Base-by-base conservation (phyloP, 2,888 invertebrate genomes). In the Punctoribates punctum region DNA sequence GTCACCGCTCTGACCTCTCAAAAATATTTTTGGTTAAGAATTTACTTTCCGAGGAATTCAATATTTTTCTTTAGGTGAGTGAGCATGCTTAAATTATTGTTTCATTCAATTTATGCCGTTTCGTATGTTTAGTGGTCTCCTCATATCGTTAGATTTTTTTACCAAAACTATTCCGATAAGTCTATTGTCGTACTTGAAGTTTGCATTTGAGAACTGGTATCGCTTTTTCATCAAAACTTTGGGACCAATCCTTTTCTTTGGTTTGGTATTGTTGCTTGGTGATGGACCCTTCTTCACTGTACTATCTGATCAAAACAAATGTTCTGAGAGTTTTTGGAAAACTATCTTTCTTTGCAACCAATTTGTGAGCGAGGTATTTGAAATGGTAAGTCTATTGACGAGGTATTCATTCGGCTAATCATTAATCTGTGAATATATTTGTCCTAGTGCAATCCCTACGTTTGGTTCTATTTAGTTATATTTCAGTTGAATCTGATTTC, bases 101-200 rank as follows among this genome's bases (percentile, higher is more conserved):
- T 48, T 48, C 5, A 60, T 5, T 60, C 60, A 23, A 23, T 60
- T 20, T 13, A n/a, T n/a, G n/a, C n/a, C n/a, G n/a, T n/a, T n/a
- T n/a, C n/a, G n/a, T n/a, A n/a, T n/a, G n/a, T 60, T 29, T 27
- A 76, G 76, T 46, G 57, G 54, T 15, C 9, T 76, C 38, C 54
- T 76, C 1, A 62, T 76, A 29, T 51, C 76, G n/a, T 73, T 25
- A 38, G 57, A 76, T 34, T 73, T 38, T 54, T 76, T 72, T 46
- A 60, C 46, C 3, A 9, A 54, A 15, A 73, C 73, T 17, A 23
- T n/a, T 34, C 9, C 4, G n/a, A 27, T 42, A n/a, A 57, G 23
- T 17, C 1, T 54, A 3, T 34, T 17, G 1, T 13, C 8, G 15
- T 76, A 76, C 23, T 9, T 73, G 9, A 54, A 57, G 25, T 76